Evolutionary conservation across 1,140 invertebrate genomes (phyloP).

Genomic region (Bombus affinis): DNA sequence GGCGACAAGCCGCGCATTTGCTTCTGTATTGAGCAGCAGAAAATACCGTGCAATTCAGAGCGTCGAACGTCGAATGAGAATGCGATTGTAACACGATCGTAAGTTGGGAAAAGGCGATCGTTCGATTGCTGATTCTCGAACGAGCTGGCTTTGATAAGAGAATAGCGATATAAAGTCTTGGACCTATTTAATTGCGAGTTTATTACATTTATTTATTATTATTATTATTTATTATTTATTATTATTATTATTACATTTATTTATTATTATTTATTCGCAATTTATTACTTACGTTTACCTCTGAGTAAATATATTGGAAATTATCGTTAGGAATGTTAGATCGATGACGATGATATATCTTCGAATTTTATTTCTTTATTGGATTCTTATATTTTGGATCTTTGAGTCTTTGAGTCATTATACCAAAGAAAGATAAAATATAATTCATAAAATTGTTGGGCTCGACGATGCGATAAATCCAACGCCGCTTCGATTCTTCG

Average conservation of each 20-base stretch:
- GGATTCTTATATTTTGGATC: no score
- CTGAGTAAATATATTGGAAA: not conserved
- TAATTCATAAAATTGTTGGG: not conserved
- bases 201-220: no score
- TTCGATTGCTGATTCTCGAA: not conserved
- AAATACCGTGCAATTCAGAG: not conserved
- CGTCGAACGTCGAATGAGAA: not conserved
- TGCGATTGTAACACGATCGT: constrained; percentile 13
- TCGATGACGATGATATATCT: not conserved
- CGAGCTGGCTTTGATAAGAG: not conserved
- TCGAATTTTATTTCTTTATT: not conserved
- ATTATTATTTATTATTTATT: no score
- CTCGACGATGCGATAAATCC: not conserved
- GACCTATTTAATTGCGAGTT: not conserved
- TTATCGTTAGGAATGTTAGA: not conserved
- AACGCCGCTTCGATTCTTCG: not conserved
- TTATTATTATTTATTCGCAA: no score
- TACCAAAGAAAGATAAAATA: not conserved
- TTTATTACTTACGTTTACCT: not conserved
- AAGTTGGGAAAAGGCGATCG: not conserved
- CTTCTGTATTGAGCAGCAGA: not conserved
- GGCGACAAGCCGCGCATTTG: not conserved
- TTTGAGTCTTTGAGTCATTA: not conserved
- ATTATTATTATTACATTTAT: no score
- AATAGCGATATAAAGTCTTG: not conserved